These are phyloP conservation scores for Cephus pulcher DNA, from an alignment of 2,888 invertebrate genomes.

Conservation along the genomic window DNA sequence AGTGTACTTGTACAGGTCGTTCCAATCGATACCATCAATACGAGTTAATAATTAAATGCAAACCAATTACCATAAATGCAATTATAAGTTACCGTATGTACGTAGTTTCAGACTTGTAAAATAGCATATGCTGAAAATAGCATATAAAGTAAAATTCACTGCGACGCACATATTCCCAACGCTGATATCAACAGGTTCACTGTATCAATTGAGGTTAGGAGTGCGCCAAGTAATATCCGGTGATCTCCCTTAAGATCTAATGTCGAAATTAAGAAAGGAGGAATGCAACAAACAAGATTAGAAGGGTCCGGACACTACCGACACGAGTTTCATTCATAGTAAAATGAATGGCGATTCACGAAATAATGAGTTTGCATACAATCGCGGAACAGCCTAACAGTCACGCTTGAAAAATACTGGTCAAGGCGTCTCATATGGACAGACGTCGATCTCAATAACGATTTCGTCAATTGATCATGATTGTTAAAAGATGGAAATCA, in stretches of 20 bases:
- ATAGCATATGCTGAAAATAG: background rate
- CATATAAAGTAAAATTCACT: background rate
- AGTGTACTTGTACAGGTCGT: background rate
- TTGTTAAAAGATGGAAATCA: background rate
- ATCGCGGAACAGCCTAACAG: slow-evolving; percentile 39
- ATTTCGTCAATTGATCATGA: background rate
- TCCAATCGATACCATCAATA: background rate
- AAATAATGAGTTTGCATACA: slow-evolving; percentile 53
- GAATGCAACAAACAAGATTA: background rate
- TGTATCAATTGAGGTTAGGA: background rate
- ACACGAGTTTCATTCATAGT: background rate
- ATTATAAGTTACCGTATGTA: background rate
- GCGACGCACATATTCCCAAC: too few relatives aligned
- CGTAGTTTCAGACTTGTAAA: background rate
- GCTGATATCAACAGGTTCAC: background rate
- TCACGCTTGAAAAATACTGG: slow-evolving; percentile 44
- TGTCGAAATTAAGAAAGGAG: background rate
- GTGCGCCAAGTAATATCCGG: background rate
- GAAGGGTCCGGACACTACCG: background rate
- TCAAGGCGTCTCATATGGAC: slow-evolving; percentile 35
- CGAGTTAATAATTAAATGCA: background rate
- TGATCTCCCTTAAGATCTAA: background rate
- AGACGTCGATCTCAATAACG: background rate
- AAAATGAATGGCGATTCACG: slow-evolving; percentile 29
- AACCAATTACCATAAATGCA: background rate